Base-by-base conservation (phyloP, 2,888 invertebrate genomes). In the Erebia epiphron region DNA sequence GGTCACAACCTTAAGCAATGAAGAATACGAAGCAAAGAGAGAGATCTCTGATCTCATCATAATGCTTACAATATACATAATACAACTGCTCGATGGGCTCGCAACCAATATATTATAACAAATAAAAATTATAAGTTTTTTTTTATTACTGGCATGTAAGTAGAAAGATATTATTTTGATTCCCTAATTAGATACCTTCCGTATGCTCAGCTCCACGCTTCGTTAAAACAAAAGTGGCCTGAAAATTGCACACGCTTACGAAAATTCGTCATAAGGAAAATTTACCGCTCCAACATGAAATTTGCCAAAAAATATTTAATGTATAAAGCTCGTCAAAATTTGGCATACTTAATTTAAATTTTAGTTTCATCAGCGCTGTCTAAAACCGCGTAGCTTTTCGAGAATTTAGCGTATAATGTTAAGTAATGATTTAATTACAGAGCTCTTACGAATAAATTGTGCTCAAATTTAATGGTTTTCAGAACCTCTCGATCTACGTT, bases 321-420 rank as follows among this genome's bases (percentile, higher is more conserved):
- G 65, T 56, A 65, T 65, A 54, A 65, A 65, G 65, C 65, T 65
- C 67, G 67, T 67, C 43, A 67, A 67, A 67, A 67, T 67, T 67
- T 57, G 67, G 67, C 67, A 67, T 67, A 67, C 58, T 58, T 66
- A 43, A 66, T 66, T 66, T 57, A 49, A 67, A 67, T 58, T 67
- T 58, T 49, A 67, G 26, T 67, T 67, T 58, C 21, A 54, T 49
- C n/a, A 67, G 67, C 58, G 13, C 1, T 43, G 54, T 65, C 43
- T 43, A 52, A 16, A 65, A 65, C 13, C 13, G 65, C 41, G 43
- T 18, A 2, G 65, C 13, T 65, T 54, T 65, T 54, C 13, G 52
- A 18, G 18, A 56, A 65, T 43, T 56, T 65, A 43, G 65, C 41
- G 16, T 43, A 21, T 21, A 35, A 52, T 49, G 50, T 50, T n/a